phyloP scores from a whole-genome alignment of 1,140 invertebrate species.

The Cydia pomonella region DNA sequence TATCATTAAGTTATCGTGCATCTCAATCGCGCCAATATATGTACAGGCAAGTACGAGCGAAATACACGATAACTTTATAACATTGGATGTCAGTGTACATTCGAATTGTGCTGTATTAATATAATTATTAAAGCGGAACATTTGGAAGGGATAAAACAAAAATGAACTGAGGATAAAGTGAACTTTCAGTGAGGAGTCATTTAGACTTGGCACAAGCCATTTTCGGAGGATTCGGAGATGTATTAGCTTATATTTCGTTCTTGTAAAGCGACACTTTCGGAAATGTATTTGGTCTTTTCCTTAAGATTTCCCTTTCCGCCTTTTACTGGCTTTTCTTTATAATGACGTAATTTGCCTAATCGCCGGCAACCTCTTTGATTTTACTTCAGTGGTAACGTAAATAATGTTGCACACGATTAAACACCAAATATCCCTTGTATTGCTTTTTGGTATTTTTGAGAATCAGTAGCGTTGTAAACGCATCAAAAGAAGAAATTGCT shows the following conservation, averaged over 20 bases:
- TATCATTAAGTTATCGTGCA: too few species aligned
- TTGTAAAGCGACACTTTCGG: conserved; percentile 24
- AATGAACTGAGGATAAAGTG: conserved; percentile 13
- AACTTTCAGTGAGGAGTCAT: conserved; percentile 1
- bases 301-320: conserved; percentile 31
- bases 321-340: conserved; percentile 31
- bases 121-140: not conserved
- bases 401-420: conserved; percentile 22
- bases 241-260: conserved; percentile 31
- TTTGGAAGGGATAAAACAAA: conserved; percentile 14
- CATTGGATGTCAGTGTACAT: too few species aligned
- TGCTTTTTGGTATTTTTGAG: not conserved
- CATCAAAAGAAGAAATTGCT: conserved; percentile 43
- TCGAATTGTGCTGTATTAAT: not conserved
- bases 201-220: conserved; percentile 2
- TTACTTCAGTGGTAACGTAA: not conserved
- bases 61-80: too few species aligned
- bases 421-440: not conserved
- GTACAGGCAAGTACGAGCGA: too few species aligned
- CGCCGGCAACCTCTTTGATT: conserved; percentile 25
- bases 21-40: too few species aligned
- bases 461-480: not conserved
- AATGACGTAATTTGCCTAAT: conserved; percentile 29
- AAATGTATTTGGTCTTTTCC: conserved; percentile 28
- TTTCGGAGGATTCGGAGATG: conserved; percentile 14